A percentile compares a stretch with the other conserved stretches of the same genome.
Evolutionary conservation across 2,797 vertebrate genomes (phyloP).

Genomic region (Ceryle rudis): DNA sequence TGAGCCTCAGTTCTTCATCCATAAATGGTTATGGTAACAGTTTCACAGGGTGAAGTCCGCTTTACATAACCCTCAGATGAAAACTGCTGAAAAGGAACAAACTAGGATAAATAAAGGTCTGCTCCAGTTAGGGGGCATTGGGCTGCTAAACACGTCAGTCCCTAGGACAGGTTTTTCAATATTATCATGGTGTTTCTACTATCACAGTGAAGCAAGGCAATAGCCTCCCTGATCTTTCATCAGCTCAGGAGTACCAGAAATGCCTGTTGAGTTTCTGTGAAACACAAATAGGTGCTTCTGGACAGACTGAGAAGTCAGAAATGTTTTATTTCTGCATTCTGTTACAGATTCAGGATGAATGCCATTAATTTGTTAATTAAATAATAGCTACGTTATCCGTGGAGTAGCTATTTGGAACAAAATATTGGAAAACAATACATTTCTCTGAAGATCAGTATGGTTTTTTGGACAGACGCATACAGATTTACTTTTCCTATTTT

Average conservation of each 20-base stretch:
- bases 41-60: conserved; percentile 20
- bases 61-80: neutral
- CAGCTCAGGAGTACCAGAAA: neutral
- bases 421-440: neutral
- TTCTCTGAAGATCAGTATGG: neutral
- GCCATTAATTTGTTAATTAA: neutral
- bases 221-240: neutral
- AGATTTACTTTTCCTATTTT: neutral
- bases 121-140: neutral
- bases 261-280: neutral
- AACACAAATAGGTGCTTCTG: neutral
- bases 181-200: neutral
- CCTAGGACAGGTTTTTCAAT: neutral
- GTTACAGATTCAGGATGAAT: neutral
- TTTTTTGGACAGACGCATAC: neutral
- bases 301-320: neutral
- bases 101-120: conserved; percentile 6
- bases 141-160: neutral
- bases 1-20: neutral
- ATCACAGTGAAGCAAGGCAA: neutral
- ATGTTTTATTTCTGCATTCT: neutral
- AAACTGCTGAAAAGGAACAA: conserved; percentile 35
- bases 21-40: neutral
- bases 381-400: neutral
- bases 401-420: neutral